Base-by-base conservation (phyloP, 2,113 vertebrate species). In the Cnemophilus loriae region DNA sequence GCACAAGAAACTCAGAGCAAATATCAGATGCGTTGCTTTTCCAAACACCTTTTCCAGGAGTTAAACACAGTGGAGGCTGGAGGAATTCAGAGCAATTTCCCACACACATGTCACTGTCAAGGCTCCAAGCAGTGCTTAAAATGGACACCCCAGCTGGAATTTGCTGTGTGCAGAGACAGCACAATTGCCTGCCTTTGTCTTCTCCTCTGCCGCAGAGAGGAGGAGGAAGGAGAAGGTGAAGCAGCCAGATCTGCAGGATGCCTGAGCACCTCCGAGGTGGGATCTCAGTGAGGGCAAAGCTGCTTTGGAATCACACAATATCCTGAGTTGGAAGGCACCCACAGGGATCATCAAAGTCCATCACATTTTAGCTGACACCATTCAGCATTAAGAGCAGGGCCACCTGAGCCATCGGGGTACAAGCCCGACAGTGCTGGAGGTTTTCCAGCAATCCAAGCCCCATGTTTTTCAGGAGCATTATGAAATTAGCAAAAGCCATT, bases 401-500 rank as follows among this genome's bases (percentile, higher is more conserved):
- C 32, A 50, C 8, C 18, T 1, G 1, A 79, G 70, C 7, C 33
- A 3, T 5, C 0, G 0, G 28, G 46, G 20, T 9, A 7, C 0
- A 7, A 91, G 11, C 16, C 35, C 0, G 0, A 13, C 26, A n/a
- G 60, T 3, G 0, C 39, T 59, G 52, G 35, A 59, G 33, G 24
- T 19, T 41, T 65, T 27, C 73, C 64, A 41, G 4, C 52, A 44
- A 28, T 13, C 12, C 68, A 53, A 57, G 56, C 3, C 6, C 18
- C 3, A 0, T 11, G 3, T 20, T 17, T 68, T 64, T 77, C 9
- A 53, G 19, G 7, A 13, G 23, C 18, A 5, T 53, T 65, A 41
- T 18, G 37, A 46, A 85, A 79, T 41, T 11, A 55, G 21, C 28
- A 37, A 52, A 56, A 59, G 21, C 44, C 22, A 8, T 10, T 28